Base-by-base conservation (phyloP, 1,140 invertebrate species). In the Yoshiicerus persimilis region DNA sequence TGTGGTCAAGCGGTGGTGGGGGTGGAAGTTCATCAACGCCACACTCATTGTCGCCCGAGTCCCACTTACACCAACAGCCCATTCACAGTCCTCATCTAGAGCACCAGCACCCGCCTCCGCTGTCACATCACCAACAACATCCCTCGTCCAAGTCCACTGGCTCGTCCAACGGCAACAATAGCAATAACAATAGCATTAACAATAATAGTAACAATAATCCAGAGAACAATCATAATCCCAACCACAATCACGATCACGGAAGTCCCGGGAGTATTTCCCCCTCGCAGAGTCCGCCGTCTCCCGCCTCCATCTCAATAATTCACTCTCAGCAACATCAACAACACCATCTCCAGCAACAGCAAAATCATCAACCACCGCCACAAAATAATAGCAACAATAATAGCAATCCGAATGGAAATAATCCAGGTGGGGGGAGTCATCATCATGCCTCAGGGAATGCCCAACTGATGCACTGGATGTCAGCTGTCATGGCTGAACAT, bases 391-490 rank as follows among this genome's bases (percentile, higher is more conserved):
- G 27, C 16, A 56, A 41, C 70, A 87, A 80, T 41, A 87, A 83
- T 47, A 30, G 20, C 30, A 36, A 36, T 23, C 36, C 87, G 27
- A 83, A 47, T 87, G 38, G 38, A n/a, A 39, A 80, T 41, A 64
- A 36, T 39, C 70, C 36, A 38, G 80, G 41, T 80, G 84, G 56
- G 34, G 56, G 75, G 34, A 27, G 84, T 32, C 34, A 41, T 84
- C 83, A 84, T 56, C 75, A 80, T 80, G 75, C 75, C 75, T 80
- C 87, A 84, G 88, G 86, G 64, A 90, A 90, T 77, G 90, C 91
- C 88, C 91, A 91, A 80, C 93, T 96, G 89, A 95, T 96, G 87
- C 96, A 96, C 93, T 96, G 96, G 96, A 96, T 96, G 95, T 96
- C 95, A 91, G 88, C 90, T 75, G 95, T 96, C 88, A 96, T 96